Percentiles rank a stretch among this genome's conserved stretches.
Conservation (phyloP, 53 echinoderm and acorn worm species). For the Paracentrotus lividus region DNA sequence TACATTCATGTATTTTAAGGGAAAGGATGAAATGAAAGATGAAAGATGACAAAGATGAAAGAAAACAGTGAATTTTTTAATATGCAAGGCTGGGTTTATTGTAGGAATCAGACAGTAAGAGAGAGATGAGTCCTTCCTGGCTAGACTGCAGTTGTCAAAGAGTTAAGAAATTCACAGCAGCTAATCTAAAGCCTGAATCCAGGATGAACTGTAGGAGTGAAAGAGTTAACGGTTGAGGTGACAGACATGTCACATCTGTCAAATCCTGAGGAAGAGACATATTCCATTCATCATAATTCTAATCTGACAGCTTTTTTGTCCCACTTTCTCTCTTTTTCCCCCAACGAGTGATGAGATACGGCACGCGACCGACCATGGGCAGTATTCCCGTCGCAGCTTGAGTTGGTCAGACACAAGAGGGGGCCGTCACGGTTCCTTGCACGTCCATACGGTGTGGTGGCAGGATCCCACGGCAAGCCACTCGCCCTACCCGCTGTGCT, state of each 20-base stretch:
- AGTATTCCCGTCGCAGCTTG: background rate
- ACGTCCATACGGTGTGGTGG: conserved; percentile 40
- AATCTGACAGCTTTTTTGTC: conserved; percentile 55
- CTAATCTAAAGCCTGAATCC: background rate
- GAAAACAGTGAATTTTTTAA: too few relatives aligned
- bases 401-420: conserved; percentile 49
- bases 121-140: background rate
- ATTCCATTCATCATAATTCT: conserved; percentile 57
- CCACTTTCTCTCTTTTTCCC: background rate
- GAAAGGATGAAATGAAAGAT: too few relatives aligned
- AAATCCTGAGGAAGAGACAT: background rate
- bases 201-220: background rate
- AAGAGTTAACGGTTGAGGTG: conserved; percentile 4
- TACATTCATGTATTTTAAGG: too few relatives aligned
- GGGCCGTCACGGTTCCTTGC: conserved; percentile 42
- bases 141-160: background rate
- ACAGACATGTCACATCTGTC: conserved; percentile 62
- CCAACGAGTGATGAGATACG: background rate
- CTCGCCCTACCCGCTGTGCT: background rate
- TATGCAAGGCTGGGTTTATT: background rate
- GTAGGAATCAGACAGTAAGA: background rate
- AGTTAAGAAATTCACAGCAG: background rate
- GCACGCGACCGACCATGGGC: conserved; percentile 24
- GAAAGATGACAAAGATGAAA: too few relatives aligned
- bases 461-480: conserved; percentile 21